Percentiles rank a stretch among this genome's conserved stretches.
Conservation (phyloP, 2,113 vertebrate genomes). For the Ciconia stormi region DNA sequence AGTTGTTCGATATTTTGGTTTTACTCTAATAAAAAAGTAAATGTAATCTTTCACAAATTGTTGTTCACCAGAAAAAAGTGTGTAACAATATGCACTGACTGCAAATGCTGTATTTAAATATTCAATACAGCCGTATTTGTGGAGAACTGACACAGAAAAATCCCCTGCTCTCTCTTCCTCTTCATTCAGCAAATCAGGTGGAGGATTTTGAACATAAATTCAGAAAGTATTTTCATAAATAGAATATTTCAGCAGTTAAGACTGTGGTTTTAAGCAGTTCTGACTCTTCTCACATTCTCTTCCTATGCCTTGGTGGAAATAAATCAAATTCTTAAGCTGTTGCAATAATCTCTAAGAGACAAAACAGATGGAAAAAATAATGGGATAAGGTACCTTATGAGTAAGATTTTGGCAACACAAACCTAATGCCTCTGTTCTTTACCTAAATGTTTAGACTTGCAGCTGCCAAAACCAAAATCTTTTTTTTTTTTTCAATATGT, state of each 20-base stretch:
- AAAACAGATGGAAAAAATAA: conserved; percentile 44
- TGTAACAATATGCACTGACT: background rate
- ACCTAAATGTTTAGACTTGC: conserved; percentile 20
- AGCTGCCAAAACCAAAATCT: background rate
- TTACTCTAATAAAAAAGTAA: background rate
- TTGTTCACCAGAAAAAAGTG: background rate
- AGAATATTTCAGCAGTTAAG: conserved; percentile 23
- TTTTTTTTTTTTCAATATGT: background rate
- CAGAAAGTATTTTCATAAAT: background rate
- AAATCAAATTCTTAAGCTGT: background rate
- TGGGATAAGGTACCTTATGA: background rate
- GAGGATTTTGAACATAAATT: conserved; percentile 6
- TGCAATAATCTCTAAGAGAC: conserved; percentile 9
- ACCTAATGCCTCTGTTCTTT: background rate
- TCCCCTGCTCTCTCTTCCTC: background rate
- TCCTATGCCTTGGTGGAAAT: background rate
- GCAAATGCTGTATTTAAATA: background rate
- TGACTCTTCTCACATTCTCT: background rate
- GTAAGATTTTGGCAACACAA: conserved; percentile 12
- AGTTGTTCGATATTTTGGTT: background rate
- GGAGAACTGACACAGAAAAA: background rate
- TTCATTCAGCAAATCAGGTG: conserved; percentile 4
- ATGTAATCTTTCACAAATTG: background rate
- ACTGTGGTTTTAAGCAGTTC: background rate
- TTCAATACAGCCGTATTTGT: background rate